Conservation (phyloP, 2,888 invertebrate species). For the Tipula helvola region DNA sequence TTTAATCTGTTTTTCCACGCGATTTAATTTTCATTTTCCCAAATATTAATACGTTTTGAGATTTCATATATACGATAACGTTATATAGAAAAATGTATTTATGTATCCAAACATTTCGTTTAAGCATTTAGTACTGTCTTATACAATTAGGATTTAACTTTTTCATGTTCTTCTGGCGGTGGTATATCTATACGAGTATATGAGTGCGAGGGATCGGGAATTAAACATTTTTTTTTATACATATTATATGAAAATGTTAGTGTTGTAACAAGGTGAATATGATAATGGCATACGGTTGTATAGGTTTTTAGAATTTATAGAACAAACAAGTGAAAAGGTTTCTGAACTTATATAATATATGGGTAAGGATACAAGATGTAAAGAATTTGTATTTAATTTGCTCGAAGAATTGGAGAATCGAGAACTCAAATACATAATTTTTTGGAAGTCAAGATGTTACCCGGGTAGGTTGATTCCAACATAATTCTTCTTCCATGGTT, state of each 20-base stretch:
- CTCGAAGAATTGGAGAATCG: no score
- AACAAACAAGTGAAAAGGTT: neutral
- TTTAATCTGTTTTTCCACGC: slow-evolving; percentile 4
- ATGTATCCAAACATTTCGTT: slow-evolving; percentile 4
- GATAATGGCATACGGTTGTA: neutral
- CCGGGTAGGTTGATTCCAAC: no score
- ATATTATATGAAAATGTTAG: neutral
- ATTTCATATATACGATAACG: neutral
- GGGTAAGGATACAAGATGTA: no score
- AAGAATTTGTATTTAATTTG: no score
- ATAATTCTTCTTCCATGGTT: no score
- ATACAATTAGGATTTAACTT: slow-evolving; percentile 4
- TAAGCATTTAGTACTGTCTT: neutral
- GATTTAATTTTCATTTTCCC: slow-evolving; percentile 4
- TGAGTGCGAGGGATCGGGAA: neutral
- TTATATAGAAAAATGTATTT: neutral
- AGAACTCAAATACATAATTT: no score
- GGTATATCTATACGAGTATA: neutral
- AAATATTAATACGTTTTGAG: slow-evolving; percentile 4
- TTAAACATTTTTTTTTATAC: neutral
- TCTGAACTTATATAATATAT: neutral
- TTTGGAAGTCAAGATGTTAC: no score
- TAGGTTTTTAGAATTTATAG: neutral
- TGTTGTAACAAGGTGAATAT: neutral
- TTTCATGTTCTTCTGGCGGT: neutral